phyloP scores from a whole-genome alignment of 2,113 vertebrate species.

The Pitta sordida region DNA sequence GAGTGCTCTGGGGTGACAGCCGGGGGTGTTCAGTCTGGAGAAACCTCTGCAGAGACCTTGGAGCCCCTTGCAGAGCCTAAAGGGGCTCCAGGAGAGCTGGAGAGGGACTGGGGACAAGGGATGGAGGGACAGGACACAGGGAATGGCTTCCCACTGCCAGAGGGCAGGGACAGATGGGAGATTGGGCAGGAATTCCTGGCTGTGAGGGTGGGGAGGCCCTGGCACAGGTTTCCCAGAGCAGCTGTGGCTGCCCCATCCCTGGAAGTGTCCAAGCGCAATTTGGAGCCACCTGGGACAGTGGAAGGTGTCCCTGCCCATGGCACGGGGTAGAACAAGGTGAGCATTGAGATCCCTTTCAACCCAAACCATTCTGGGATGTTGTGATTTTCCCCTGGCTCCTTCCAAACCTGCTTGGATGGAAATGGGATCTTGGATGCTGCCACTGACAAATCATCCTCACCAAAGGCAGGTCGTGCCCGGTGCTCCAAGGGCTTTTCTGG shows the following conservation, averaged over 20 bases:
- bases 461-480: not conserved
- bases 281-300: not conserved
- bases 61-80: rapidly evolving
- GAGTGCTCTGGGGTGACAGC: not conserved
- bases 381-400: not conserved
- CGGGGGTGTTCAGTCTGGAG: not conserved
- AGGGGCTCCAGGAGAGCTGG: not conserved
- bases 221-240: not conserved
- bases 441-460: rapidly evolving
- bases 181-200: not conserved
- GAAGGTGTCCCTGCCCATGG: not conserved
- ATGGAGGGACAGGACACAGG: not conserved
- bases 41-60: not conserved
- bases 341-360: not conserved
- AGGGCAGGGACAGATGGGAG: not conserved
- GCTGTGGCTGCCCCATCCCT: not conserved
- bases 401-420: not conserved
- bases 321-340: not conserved
- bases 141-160: too few species aligned
- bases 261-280: rapidly evolving
- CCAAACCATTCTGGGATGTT: not conserved
- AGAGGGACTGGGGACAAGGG: not conserved
- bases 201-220: not conserved
- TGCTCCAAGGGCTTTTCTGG: not conserved
- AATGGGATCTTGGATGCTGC: not conserved